phyloP scores from a whole-genome alignment of 2,888 invertebrate genomes.

The Sphaerophoria taeniata region DNA sequence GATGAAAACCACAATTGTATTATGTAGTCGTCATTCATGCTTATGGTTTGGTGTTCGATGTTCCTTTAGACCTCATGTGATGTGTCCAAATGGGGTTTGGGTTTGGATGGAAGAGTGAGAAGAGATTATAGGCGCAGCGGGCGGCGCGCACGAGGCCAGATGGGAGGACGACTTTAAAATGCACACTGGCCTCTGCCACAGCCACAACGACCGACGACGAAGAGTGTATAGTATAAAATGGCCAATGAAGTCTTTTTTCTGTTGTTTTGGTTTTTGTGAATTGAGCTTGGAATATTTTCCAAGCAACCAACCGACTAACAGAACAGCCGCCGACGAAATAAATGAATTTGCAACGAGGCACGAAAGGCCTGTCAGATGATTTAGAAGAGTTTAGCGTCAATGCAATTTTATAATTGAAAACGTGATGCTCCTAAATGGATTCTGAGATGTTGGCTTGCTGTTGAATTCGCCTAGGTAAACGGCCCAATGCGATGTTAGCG shows the following conservation, averaged over 20 bases:
- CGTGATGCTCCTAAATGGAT: constrained; percentile 75
- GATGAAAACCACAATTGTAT: constrained; percentile 68
- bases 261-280: constrained; percentile 6
- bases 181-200: constrained; percentile 42
- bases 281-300: constrained; percentile 11
- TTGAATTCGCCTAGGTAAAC: constrained; percentile 55
- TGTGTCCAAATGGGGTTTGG: constrained; percentile 30
- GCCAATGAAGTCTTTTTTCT: neutral
- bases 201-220: constrained; percentile 60
- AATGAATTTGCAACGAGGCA: constrained; percentile 74
- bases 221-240: constrained; percentile 18
- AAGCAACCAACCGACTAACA: constrained; percentile 10
- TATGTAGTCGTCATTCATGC: constrained; percentile 63
- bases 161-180: constrained; percentile 9
- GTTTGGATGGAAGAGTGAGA: constrained; percentile 14
- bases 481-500: constrained; percentile 18
- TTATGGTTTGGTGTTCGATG: constrained; percentile 28
- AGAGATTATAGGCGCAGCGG: neutral
- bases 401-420: constrained; percentile 75
- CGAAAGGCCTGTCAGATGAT: constrained; percentile 75
- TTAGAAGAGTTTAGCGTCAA: constrained; percentile 75
- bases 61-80: constrained; percentile 20
- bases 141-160: neutral
- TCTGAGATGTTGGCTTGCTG: constrained; percentile 63
- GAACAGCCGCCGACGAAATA: constrained; percentile 56